phyloP scores from a whole-genome alignment of 2,797 vertebrate genomes.

The Macropus fuliginosus region DNA sequence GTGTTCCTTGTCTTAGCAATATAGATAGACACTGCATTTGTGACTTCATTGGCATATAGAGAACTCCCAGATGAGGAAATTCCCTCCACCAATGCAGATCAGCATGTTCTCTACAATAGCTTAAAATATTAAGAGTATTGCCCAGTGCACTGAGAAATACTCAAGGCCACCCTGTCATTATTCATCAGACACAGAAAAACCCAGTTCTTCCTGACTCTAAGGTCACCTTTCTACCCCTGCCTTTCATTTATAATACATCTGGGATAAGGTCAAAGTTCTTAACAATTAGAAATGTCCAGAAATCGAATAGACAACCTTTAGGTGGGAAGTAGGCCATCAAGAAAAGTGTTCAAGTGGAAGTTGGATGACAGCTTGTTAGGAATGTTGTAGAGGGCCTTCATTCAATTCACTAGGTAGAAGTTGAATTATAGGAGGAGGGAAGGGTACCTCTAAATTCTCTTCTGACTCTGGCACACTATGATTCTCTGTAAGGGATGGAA shows the following conservation, averaged over 20 bases:
- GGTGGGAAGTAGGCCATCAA: neutral
- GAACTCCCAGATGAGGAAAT: neutral
- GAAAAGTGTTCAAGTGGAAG: neutral
- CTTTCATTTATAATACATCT: neutral
- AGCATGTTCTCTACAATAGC: neutral
- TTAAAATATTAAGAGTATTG: neutral
- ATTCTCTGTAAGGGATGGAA: neutral
- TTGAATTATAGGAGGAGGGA: neutral
- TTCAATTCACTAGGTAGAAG: neutral
- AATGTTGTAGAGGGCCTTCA: neutral
- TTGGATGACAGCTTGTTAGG: neutral
- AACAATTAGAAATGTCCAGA: neutral
- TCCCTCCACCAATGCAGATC: neutral
- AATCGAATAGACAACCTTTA: neutral
- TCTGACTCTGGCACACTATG: neutral
- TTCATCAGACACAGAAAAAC: neutral
- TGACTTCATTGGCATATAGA: neutral
- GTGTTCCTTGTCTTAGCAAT: neutral
- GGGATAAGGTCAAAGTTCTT: neutral
- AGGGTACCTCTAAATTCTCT: neutral
- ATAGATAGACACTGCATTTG: neutral
- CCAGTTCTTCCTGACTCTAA: neutral
- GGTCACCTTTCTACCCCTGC: neutral
- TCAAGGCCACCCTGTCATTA: neutral
- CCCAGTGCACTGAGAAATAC: neutral